Evolutionary conservation across 2,888 invertebrate species (phyloP), one percentile per base, ranked within the genome.

Genomic region (Apocheima hispidaria): DNA sequence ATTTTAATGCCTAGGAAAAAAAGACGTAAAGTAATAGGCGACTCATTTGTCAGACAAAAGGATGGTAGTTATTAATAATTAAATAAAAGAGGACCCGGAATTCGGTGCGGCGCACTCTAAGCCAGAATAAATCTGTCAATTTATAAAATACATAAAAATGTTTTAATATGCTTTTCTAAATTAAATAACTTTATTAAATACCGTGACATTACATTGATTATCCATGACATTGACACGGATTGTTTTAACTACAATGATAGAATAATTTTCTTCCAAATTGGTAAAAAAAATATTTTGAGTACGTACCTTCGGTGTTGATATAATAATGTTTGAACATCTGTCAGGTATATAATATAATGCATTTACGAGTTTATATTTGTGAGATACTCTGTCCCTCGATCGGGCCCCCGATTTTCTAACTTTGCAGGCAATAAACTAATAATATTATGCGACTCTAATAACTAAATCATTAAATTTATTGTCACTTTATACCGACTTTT

Each of bases 1-100:
- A 68, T 76, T 75, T 77, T 78, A 76, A 76, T 77, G 73, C 66
- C 65, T 62, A 63, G 66, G 65, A 63, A 70, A 52, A 58, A 52
- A 65, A 65, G 54, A 64, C 65, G 63, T 48, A 54, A 54, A 65
- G 48, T 65, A 64, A 60, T 65, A 55, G 60, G 57, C 50, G 54
- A 64, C 65, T 66, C 20, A 61, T 66, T 58, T 60, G 53, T 36
- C 16, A 51, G 44, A 52, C 35, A 55, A 58, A 44, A 60, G 21
- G 50, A 40, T 14, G 43, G 53, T 48, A 51, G 20, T 35, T 26
- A 40, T 40, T 49, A 44, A 52, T 40, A 30, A 44, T 51, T 44
- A 28, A 51, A 49, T 44, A 28, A 51, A 49, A 58, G 36, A 12
- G 21, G 12, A 43, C 43, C 38, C 26, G 35, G 36, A 43, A 57